Conservation (phyloP, 2,113 vertebrate genomes). For the Prochilodus magdalenae region DNA sequence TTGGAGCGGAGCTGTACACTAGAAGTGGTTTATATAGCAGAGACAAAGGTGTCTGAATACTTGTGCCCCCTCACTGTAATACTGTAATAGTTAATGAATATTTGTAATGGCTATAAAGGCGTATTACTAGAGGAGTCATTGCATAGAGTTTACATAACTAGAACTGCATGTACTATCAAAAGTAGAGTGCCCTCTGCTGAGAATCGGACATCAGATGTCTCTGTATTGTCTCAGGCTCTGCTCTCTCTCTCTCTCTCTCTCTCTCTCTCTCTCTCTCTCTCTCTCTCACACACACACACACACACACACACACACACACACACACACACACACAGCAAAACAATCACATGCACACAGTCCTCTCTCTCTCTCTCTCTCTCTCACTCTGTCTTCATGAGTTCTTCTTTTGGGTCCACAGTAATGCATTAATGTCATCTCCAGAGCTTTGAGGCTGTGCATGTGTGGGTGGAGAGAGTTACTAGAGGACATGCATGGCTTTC, state of each 20-base stretch:
- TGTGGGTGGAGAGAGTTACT: constrained; percentile 2
- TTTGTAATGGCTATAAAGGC: too few species aligned
- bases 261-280: background rate
- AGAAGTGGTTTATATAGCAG: too few species aligned
- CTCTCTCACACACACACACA: background rate
- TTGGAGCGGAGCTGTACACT: too few species aligned
- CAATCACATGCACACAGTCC: background rate
- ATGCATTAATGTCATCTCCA: background rate
- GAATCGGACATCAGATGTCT: background rate
- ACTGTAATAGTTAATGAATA: too few species aligned
- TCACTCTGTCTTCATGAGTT: background rate
- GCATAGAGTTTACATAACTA: too few species aligned
- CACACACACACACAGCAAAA: background rate
- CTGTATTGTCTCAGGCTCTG: background rate
- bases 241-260: background rate
- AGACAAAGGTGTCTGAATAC: too few species aligned
- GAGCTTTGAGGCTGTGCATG: background rate
- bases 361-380: background rate
- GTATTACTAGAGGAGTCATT: too few species aligned
- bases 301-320: too few species aligned
- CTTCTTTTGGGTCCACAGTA: background rate
- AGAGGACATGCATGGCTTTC: background rate
- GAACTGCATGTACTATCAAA: background rate
- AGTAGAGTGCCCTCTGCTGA: background rate
- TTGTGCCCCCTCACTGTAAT: too few species aligned